A percentile compares a stretch with the other conserved stretches of the same genome.
Evolutionary conservation across 2,888 invertebrate species (phyloP).

Genomic region (Meiosimyza platycephala): DNA sequence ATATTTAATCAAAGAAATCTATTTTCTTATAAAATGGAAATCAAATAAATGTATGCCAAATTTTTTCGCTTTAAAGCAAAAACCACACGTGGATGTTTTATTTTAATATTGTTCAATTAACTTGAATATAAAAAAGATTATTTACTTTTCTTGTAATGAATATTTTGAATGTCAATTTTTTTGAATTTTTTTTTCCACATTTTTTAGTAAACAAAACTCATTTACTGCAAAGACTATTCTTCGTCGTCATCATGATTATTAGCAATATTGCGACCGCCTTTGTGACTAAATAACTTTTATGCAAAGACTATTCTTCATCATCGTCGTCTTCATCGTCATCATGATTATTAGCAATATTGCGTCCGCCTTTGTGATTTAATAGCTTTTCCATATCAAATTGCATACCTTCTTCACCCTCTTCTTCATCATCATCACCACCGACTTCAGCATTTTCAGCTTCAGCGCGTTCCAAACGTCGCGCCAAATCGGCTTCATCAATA

Average conservation of each 20-base stretch:
- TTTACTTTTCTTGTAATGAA: constrained; percentile 11
- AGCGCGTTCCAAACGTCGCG: constrained; percentile 91
- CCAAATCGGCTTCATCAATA: constrained; percentile 95
- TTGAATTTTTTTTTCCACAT: neutral
- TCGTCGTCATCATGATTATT: neutral
- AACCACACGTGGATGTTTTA: constrained; percentile 1
- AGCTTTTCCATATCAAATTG: constrained; percentile 66
- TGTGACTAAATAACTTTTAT: neutral
- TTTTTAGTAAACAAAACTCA: neutral
- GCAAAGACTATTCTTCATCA: constrained; percentile 44
- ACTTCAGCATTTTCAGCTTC: constrained; percentile 96
- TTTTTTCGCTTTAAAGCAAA: constrained; percentile 3
- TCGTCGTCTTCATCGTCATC: constrained; percentile 53
- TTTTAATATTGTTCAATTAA: constrained; percentile 31
- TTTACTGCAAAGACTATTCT: neutral
- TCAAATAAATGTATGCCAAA: neutral
- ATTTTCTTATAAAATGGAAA: too few relatives aligned
- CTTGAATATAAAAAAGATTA: constrained; percentile 17
- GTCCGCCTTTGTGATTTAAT: constrained; percentile 59
- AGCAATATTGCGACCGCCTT: too few relatives aligned
- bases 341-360: constrained; percentile 50
- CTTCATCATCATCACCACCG: constrained; percentile 89
- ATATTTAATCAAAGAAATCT: too few relatives aligned
- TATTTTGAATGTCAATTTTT: neutral
- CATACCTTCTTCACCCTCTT: constrained; percentile 71